phyloP scores from a whole-genome alignment of 2,888 invertebrate genomes.

The Ditula angustiorana region DNA sequence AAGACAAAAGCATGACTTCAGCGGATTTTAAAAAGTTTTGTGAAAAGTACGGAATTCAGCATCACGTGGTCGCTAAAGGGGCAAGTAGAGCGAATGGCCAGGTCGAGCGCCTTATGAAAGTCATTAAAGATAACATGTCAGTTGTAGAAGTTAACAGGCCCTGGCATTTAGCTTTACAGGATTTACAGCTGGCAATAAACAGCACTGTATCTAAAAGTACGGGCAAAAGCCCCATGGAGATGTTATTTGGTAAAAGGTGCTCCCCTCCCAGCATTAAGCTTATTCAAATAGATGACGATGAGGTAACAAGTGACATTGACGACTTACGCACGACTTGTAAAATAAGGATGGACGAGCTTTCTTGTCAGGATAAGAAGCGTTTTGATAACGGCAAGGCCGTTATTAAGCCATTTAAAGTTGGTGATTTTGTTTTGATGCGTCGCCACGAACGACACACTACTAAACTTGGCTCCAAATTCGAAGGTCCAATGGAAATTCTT shows the following conservation, averaged over 20 bases:
- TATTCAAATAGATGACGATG: no score
- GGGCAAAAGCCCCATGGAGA: constrained; percentile 34
- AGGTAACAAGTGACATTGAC: no score
- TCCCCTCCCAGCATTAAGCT: neutral
- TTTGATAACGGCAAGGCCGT: constrained; percentile 32
- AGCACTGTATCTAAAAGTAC: constrained; percentile 39
- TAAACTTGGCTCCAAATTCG: constrained; percentile 24
- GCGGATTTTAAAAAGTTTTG: constrained; percentile 38
- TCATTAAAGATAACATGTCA: constrained; percentile 39
- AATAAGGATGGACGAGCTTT: constrained; percentile 3
- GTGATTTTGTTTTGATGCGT: constrained; percentile 42
- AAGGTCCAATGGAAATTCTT: constrained; percentile 41
- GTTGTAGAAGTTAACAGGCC: constrained; percentile 30
- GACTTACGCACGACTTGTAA: no score
- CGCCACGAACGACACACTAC: constrained; percentile 14
- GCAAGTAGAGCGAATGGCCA: constrained; percentile 41
- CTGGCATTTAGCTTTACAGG: constrained; percentile 33
- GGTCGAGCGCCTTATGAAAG: constrained; percentile 38
- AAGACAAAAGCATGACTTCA: constrained; percentile 37
- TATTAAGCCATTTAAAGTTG: constrained; percentile 33
- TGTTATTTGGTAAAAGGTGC: constrained; percentile 19
- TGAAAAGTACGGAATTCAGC: constrained; percentile 1
- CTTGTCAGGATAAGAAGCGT: constrained; percentile 31
- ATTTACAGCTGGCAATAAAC: constrained; percentile 41
- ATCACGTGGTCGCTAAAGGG: constrained; percentile 40